Evolutionary conservation across 2,888 invertebrate genomes (phyloP), one percentile per base, ranked within the genome.

Genomic region (Pammene fasciana): DNA sequence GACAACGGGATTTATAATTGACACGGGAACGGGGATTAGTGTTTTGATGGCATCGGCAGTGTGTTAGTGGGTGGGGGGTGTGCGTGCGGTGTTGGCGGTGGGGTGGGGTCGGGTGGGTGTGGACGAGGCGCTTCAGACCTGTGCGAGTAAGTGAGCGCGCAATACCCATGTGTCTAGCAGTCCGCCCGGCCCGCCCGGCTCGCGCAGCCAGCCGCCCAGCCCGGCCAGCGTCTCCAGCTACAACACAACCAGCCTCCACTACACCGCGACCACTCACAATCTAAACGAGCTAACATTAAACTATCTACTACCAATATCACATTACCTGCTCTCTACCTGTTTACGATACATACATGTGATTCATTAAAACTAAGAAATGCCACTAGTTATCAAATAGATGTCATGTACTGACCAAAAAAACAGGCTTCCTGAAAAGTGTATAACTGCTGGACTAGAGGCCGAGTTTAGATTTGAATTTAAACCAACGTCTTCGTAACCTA

Each of bases 81-180:
- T 36, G 46, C 14, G 59, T 43, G 48, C n/a, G 38, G 18, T 46
- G 14, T 8, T 55, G 60, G 43, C 16, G 56, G 43, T 16, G 59
- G 46, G 50, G 46, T 26, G 46, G 60, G 61, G 64, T 54, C 75
- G 82, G 75, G 83, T 82, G 81, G 80, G 72, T 77, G 76, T 43
- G 43, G 57, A 57, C 57, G 81, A 79, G 83, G 81, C 82, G 88
- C 87, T 85, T 87, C 92, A 91, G 91, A 92, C 92, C 92, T 92
- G 92, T 88, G 92, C 90, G 89, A 92, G 90, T 89, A 91, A 92
- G 92, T 89, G 92, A 92, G 92, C 92, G 92, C 92, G 92, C 91
- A 93, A 92, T 93, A 93, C 93, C 93, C 92, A 93, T 84, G 92
- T 92, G 89, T 93, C 92, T 86, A 93, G 90, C 83, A 92, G 90